Base-by-base conservation (phyloP, 2,113 vertebrate genomes). In the Hippolais icterina region DNA sequence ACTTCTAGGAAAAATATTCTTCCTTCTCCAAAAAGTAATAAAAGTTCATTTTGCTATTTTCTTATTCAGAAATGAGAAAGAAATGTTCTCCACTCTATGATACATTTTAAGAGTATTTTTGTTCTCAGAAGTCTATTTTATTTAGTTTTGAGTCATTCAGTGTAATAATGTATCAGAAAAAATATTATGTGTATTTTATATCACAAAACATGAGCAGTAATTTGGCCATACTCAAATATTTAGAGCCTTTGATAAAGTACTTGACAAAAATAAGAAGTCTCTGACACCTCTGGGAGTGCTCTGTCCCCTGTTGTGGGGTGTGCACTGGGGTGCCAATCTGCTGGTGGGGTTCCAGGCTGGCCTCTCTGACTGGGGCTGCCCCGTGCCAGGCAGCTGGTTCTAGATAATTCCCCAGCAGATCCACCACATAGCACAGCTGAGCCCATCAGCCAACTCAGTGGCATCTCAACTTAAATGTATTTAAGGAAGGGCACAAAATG, bases 281-380 rank as follows among this genome's bases (percentile, higher is more conserved):
- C 39, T 5, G 31, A 6, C 8, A 23, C 4, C 15, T 54, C 9
- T 64, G 52, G 52, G 15, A 29, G 41, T 35, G 19, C 37, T 44
- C n/a, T 70, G 41, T 11, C 11, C 29, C 15, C 28, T 28, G 7
- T 4, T 37, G 31, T 23, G 33, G 74, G 29, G 8, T 47, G 24
- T 37, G 15, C n/a, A 0, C 2, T 47, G 49, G 27, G 14, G 41
- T 42, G 56, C 41, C 35, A 21, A 22, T 42, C 41, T 35, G 17
- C 0, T 74, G 27, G 3, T 0, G 0, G 10, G 4, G 15, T 5
- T 69, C 39, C 42, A 65, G 15, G 8, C 10, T 47, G 44, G 2
- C 9, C 33, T 23, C n/a, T 37, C 9, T 21, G 75, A 15, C 31
- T 3, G 2, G 47, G 8, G 7, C 10, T 63, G 31, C 20, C 39